A percentile compares a stretch with the other conserved stretches of the same genome.
These are phyloP conservation scores for Cebidichthys violaceus DNA, from an alignment of 2,113 vertebrate species.

Conservation along the genomic window DNA sequence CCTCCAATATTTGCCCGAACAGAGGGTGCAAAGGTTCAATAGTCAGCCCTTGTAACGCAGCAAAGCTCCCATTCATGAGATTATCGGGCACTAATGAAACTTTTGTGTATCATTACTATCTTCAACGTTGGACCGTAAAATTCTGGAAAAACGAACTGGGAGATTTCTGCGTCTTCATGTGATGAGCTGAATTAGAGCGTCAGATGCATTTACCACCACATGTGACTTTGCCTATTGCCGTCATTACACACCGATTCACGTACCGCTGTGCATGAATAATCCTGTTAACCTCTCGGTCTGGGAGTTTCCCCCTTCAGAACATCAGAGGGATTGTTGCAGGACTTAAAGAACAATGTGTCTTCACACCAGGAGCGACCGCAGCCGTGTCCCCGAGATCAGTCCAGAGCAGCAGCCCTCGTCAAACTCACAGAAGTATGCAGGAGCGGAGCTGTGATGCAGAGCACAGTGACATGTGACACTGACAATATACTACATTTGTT, in stretches of 20 bases:
- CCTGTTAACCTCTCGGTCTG: conserved; percentile 33
- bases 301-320: conserved; percentile 37
- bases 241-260: conserved; percentile 3
- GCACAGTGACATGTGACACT: neutral
- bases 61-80: conserved; percentile 56
- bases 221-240: neutral
- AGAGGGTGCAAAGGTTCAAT: conserved; percentile 35
- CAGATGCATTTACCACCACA: conserved; percentile 9
- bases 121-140: conserved; percentile 10
- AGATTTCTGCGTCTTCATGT: neutral
- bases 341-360: conserved; percentile 55
- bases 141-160: neutral
- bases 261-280: conserved; percentile 14
- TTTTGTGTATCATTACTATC: conserved; percentile 45
- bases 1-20: conserved; percentile 60
- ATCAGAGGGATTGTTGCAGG: conserved; percentile 46
- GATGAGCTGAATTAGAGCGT: conserved; percentile 5
- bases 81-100: conserved; percentile 54
- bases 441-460: conserved; percentile 10
- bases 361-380: conserved; percentile 36
- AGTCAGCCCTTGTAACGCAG: conserved; percentile 49
- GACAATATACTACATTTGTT: neutral
- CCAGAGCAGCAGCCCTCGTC: conserved; percentile 13
- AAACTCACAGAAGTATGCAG: conserved; percentile 22
- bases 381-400: conserved; percentile 23